Conservation (phyloP, 2,113 vertebrate species). For the Xiphorhynchus elegans region DNA sequence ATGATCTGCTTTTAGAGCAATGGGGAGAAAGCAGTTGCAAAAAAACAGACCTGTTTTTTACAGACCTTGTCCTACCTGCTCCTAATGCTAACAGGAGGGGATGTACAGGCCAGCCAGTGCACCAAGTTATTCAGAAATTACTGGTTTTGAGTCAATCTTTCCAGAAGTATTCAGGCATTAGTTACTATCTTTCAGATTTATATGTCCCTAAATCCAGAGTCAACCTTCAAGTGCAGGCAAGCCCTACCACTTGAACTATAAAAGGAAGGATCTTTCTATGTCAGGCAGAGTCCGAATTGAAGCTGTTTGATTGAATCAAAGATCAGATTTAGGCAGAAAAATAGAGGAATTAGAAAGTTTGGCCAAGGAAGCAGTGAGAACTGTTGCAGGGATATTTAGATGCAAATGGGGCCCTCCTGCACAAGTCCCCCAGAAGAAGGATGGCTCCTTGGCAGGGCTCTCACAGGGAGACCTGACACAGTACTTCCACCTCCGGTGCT, state of each 20-base stretch:
- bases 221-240: background rate
- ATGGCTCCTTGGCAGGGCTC: background rate
- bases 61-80: background rate
- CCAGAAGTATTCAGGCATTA: background rate
- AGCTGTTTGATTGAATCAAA: background rate
- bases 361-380: background rate
- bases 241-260: background rate
- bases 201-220: background rate
- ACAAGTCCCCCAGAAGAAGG: background rate
- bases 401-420: background rate
- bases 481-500: background rate
- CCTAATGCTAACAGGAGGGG: background rate
- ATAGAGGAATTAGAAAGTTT: background rate
- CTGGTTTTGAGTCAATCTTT: background rate
- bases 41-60: background rate
- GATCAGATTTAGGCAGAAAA: background rate
- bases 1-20: background rate
- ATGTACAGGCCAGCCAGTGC: accelerated
- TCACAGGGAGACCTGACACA: background rate
- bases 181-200: background rate
- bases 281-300: background rate
- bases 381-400: background rate
- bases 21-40: background rate
- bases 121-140: background rate
- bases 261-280: background rate